Evolutionary conservation across 2,797 vertebrate genomes (phyloP).

Genomic region (Sarcoramphus papa): DNA sequence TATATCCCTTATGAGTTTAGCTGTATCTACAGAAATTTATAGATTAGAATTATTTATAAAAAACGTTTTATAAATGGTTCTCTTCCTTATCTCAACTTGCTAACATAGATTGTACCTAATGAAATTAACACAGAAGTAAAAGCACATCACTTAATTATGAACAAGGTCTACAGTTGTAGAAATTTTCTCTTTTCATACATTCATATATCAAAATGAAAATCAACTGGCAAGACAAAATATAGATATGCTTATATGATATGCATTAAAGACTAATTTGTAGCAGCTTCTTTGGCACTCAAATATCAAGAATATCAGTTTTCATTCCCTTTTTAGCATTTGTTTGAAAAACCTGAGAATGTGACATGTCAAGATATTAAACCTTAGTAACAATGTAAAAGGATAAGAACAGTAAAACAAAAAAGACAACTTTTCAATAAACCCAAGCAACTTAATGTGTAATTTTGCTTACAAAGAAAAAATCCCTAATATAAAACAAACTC

Average conservation of each 20-base stretch:
- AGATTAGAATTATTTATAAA: background rate
- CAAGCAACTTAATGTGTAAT: background rate
- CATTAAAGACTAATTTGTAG: background rate
- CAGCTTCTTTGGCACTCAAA: background rate
- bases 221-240: background rate
- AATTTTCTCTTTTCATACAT: background rate
- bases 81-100: background rate
- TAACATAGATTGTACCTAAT: background rate
- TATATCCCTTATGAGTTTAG: background rate
- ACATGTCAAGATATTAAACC: background rate
- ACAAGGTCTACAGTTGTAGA: background rate
- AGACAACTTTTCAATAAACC: background rate
- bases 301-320: background rate
- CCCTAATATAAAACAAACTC: background rate
- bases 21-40: background rate
- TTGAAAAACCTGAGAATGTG: background rate
- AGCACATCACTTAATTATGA: background rate
- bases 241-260: background rate
- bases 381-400: background rate
- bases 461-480: background rate
- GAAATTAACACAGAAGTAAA: background rate
- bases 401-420: background rate
- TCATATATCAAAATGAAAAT: background rate
- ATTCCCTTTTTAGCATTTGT: background rate
- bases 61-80: background rate